phyloP scores from a whole-genome alignment of 2,797 vertebrate genomes.

The Uromys caudimaculatus region DNA sequence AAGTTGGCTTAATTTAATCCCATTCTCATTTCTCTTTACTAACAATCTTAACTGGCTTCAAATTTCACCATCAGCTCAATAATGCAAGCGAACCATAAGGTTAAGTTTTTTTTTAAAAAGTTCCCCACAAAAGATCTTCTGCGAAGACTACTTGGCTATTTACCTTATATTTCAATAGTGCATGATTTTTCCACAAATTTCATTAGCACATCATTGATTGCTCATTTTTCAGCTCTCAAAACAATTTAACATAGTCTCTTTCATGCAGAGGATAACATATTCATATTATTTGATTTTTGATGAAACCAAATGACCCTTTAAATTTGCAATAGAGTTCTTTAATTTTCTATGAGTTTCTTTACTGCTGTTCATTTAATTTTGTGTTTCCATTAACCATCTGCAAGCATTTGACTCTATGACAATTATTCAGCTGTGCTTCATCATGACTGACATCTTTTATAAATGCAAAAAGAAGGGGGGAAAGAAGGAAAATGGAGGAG shows the following conservation, averaged over 20 bases:
- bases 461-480: constrained; percentile 82
- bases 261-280: constrained; percentile 88
- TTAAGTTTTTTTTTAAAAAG: neutral
- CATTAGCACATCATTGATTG: constrained; percentile 87
- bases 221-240: constrained; percentile 88
- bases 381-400: constrained; percentile 91
- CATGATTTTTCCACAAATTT: constrained; percentile 88
- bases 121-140: constrained; percentile 58
- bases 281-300: constrained; percentile 90
- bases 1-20: constrained; percentile 63
- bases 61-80: constrained; percentile 45
- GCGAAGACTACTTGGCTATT: constrained; percentile 72
- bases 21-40: constrained; percentile 15
- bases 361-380: constrained; percentile 90
- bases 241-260: constrained; percentile 88
- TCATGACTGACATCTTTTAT: constrained; percentile 88
- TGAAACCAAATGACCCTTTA: constrained; percentile 90
- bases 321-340: constrained; percentile 88
- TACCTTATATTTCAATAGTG: constrained; percentile 83
- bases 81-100: constrained; percentile 75
- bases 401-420: constrained; percentile 88
- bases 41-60: constrained; percentile 31
- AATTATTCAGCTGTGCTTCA: constrained; percentile 89
- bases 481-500: constrained; percentile 76
- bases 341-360: constrained; percentile 90